phyloP scores from a whole-genome alignment of 2,797 vertebrate genomes.

The Melanotaenia trifasciata region DNA sequence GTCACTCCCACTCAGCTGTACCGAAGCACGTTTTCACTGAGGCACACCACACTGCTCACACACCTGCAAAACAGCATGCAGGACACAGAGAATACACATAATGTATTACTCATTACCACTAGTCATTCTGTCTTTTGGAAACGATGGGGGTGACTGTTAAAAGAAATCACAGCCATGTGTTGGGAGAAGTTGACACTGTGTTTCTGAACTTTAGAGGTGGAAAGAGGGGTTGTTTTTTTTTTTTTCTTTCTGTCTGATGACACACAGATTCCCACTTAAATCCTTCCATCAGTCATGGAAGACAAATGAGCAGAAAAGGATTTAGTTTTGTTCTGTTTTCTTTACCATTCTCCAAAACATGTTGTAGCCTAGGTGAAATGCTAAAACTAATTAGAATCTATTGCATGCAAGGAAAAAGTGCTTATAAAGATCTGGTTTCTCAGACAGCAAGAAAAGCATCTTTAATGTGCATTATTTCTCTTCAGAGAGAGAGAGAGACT shows the following conservation, averaged over 20 bases:
- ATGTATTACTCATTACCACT: slow-evolving; percentile 24
- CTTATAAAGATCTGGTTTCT: slow-evolving; percentile 36
- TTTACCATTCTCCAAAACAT: slow-evolving; percentile 44
- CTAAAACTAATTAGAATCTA: slow-evolving; percentile 44
- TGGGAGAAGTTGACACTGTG: slow-evolving; percentile 50
- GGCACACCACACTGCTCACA: slow-evolving; percentile 56
- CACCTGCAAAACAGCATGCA: slow-evolving; percentile 64
- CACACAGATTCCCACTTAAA: slow-evolving; percentile 64
- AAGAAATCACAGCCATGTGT: slow-evolving; percentile 76
- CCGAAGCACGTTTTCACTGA: slow-evolving; percentile 67
- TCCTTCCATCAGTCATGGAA: slow-evolving; percentile 40
- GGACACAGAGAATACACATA: slow-evolving; percentile 43
- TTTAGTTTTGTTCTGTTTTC: slow-evolving; percentile 39
- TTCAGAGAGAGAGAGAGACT: slow-evolving; percentile 15
- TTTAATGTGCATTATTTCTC: slow-evolving; percentile 31
- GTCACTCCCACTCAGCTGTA: slow-evolving; percentile 80
- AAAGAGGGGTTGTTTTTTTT: slow-evolving; percentile 19
- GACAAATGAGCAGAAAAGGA: slow-evolving; percentile 46
- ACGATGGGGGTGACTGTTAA: slow-evolving; percentile 46
- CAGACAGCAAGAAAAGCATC: slow-evolving; percentile 36
- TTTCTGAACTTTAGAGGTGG: slow-evolving; percentile 49
- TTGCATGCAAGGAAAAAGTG: slow-evolving; percentile 9
- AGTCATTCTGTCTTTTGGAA: slow-evolving; percentile 59
- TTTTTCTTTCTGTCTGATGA: slow-evolving; percentile 52
- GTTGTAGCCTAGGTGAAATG: slow-evolving; percentile 31